Evolutionary conservation across 2,888 invertebrate genomes (phyloP), one percentile per base, ranked within the genome.

Genomic region (Dermolepida albohirtum): DNA sequence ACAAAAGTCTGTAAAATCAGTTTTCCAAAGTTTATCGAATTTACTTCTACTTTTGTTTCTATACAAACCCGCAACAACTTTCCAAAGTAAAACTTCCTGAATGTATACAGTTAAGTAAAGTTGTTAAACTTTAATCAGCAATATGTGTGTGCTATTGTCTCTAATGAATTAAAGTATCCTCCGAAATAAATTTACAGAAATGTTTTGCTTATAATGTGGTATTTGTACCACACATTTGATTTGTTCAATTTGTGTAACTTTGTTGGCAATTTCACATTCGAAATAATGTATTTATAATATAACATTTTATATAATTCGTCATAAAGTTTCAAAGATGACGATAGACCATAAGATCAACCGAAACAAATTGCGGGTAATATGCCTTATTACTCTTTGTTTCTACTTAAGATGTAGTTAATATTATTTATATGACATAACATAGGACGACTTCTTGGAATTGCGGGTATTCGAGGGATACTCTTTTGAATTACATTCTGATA

Each of bases 221-320:
- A 16, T 6, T 47, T 47, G 14, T 47, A 47, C 47, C 5, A 14
- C 47, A 1, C 47, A 52, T 34, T 52, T 34, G 14, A 7, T 34
- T 27, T 14, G 14, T 8, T 22, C n/a, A 52, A 52, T 27, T 52
- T 12, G 27, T 10, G 12, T 14, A 44, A 14, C 14, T 44, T n/a
- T 44, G 5, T 1, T 5, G 49, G 7, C 34, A 34, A 14, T 8
- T 52, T 16, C 12, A 5, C 4, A 5, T n/a, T 34, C 10, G 55
- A 40, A 41, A 29, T 7, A 14, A 41, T 16, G 0, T 55, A 41
- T 22, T 43, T 43, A n/a, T 41, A 22, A 17, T 55, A 12, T 34
- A 41, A 55, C 17, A 55, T 55, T 55, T 55, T 41, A 55, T 41
- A 22, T n/a, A 55, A 41, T 55, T 55, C 22, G 22, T 41, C 41